These are phyloP conservation scores for Drepana falcataria DNA, from an alignment of 2,888 invertebrate species.

Conservation along the genomic window DNA sequence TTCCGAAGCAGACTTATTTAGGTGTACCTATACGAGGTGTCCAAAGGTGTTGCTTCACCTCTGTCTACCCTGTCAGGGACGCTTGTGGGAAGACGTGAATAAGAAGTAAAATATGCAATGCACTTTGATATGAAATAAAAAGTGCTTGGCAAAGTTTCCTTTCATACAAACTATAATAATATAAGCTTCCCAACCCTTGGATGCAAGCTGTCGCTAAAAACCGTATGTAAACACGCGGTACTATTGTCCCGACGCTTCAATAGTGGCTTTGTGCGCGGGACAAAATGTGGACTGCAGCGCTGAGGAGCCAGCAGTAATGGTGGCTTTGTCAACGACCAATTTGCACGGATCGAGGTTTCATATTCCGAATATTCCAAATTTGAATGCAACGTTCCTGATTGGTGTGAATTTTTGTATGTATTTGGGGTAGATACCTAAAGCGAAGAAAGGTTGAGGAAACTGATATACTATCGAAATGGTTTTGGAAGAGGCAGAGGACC, in stretches of 20 bases:
- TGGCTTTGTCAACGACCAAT: conserved; percentile 5
- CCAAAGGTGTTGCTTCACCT: too few relatives aligned
- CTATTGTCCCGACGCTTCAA: conserved; percentile 58
- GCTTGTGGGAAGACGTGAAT: too few relatives aligned
- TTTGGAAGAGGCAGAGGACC: too few relatives aligned
- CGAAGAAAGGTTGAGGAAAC: too few relatives aligned
- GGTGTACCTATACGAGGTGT: too few relatives aligned
- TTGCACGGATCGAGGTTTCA: conserved; percentile 1
- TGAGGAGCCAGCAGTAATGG: conserved; percentile 15
- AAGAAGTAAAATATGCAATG: too few relatives aligned
- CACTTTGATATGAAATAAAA: too few relatives aligned
- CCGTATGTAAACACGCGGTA: conserved; percentile 46
- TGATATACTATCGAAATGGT: too few relatives aligned
- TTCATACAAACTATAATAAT: background rate
- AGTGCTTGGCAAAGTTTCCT: too few relatives aligned
- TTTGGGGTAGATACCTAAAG: too few relatives aligned
- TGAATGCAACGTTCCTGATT: background rate
- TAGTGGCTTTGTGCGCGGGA: conserved; percentile 37
- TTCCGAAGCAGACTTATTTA: too few relatives aligned
- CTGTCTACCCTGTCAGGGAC: too few relatives aligned
- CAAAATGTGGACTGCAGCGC: conserved; percentile 10
- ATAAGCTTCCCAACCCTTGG: conserved; percentile 5
- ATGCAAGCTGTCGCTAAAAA: conserved; percentile 40
- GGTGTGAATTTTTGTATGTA: background rate
- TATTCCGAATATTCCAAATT: background rate